A percentile compares a stretch with the other conserved stretches of the same genome.
Evolutionary conservation across 2,113 vertebrate species (phyloP).

Genomic region (Cynocephalus volans): DNA sequence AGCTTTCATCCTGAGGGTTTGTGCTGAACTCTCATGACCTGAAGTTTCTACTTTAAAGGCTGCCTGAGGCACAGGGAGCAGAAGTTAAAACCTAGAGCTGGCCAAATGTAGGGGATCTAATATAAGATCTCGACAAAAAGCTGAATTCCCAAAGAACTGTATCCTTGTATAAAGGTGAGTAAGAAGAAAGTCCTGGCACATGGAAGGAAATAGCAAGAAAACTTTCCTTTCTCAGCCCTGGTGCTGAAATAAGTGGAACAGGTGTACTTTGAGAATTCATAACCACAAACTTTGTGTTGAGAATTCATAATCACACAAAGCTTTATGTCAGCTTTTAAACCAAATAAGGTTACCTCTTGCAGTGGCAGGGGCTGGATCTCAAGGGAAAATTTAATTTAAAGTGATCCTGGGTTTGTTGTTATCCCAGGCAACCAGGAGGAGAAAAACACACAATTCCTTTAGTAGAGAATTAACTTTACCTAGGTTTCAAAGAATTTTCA

Average conservation of each 20-base stretch:
- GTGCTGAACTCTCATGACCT: not conserved
- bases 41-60: not conserved
- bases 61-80: not conserved
- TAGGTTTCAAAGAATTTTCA: not conserved
- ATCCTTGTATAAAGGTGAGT: not conserved
- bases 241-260: not conserved
- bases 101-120: not conserved
- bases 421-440: not conserved
- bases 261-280: not conserved
- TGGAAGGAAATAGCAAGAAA: not conserved
- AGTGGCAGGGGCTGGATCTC: not conserved
- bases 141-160: not conserved
- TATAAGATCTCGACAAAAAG: not conserved
- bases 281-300: not conserved
- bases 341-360: not conserved
- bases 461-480: not conserved
- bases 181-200: not conserved
- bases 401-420: not conserved
- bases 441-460: not conserved
- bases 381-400: not conserved
- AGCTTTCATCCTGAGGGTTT: constrained; percentile 20
- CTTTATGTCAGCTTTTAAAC: not conserved
- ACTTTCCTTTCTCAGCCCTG: not conserved
- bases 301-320: not conserved
- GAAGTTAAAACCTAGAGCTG: not conserved